Percentiles rank a stretch among this genome's conserved stretches.
Evolutionary conservation across 2,113 vertebrate species (phyloP).

Genomic region (Catharus minimus): DNA sequence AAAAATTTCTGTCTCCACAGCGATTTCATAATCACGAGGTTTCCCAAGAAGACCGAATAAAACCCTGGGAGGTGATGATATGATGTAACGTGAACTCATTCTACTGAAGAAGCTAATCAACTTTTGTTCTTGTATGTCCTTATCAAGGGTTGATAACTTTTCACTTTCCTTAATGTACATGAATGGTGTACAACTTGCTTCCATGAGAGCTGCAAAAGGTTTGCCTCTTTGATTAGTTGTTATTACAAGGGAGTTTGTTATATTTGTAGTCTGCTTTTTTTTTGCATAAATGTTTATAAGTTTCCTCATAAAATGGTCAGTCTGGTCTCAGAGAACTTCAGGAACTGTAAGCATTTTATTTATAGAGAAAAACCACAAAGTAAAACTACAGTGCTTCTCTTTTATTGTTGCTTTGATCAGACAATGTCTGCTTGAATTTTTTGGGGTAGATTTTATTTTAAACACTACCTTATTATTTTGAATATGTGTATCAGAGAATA

Average conservation of each 20-base stretch:
- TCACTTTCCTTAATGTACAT: background rate
- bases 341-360: background rate
- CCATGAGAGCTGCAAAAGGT: background rate
- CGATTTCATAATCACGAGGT: background rate
- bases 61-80: background rate
- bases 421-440: background rate
- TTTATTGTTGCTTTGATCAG: background rate
- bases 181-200: background rate
- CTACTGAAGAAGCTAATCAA: background rate
- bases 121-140: background rate
- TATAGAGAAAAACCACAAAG: background rate
- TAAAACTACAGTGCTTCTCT: background rate
- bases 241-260: background rate
- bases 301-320: background rate
- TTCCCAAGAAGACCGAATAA: background rate
- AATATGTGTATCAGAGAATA: background rate
- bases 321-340: too few relatives aligned
- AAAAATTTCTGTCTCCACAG: background rate
- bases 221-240: background rate
- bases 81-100: accelerated
- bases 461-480: background rate
- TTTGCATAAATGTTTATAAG: background rate
- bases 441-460: background rate
- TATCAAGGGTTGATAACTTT: background rate
- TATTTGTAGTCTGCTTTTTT: background rate